These are phyloP conservation scores for Manis pentadactyla DNA, from an alignment of 2,797 vertebrate species.

Conservation along the genomic window DNA sequence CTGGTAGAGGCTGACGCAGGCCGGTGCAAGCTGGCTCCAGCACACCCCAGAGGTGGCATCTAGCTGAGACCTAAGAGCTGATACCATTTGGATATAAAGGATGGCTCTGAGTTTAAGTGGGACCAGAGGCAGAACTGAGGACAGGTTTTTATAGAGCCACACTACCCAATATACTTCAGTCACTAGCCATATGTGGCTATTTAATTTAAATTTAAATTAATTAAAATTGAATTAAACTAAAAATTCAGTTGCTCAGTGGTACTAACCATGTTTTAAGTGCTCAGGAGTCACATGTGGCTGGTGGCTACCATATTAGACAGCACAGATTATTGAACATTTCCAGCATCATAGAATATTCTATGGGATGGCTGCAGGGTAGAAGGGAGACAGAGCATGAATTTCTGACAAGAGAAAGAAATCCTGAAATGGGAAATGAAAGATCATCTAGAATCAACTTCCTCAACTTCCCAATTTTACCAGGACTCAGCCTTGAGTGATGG, in stretches of 20 bases:
- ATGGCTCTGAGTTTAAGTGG: background rate
- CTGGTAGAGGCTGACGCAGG: accelerated
- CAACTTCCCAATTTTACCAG: background rate
- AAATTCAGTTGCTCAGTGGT: background rate
- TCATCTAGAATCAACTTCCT: background rate
- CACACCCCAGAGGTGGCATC: background rate
- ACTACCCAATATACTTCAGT: background rate
- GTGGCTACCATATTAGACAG: background rate
- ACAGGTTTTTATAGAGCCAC: background rate
- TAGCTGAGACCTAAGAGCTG: background rate
- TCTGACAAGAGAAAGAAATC: background rate
- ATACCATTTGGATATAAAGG: background rate
- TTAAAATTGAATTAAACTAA: background rate
- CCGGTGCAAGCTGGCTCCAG: accelerated
- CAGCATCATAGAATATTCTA: background rate
- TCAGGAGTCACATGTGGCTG: background rate
- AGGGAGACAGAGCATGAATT: background rate
- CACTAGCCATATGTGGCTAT: background rate
- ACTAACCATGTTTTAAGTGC: background rate
- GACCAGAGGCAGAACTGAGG: background rate
- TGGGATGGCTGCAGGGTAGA: background rate
- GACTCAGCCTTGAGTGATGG: background rate
- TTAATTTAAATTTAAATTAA: constrained; percentile 1
- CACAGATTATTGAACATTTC: accelerated
- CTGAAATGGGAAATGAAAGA: background rate